phyloP scores from a whole-genome alignment of 2,113 vertebrate genomes.

The Fregata magnificens region DNA sequence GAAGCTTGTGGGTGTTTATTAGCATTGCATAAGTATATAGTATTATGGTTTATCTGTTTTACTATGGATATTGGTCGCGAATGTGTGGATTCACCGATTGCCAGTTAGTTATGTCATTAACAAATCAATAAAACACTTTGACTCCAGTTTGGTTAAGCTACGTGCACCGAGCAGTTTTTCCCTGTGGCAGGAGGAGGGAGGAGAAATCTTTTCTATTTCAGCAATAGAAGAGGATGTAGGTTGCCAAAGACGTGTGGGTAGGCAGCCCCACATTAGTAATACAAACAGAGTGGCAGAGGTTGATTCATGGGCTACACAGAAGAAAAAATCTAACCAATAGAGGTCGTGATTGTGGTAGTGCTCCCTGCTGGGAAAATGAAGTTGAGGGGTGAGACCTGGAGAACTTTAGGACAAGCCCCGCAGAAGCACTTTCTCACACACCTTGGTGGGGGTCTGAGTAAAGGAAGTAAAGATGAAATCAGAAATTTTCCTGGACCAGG shows the following conservation, averaged over 20 bases:
- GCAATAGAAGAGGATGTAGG: background rate
- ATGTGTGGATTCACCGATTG: background rate
- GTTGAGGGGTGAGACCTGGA: background rate
- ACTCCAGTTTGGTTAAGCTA: background rate
- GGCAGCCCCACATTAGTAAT: background rate
- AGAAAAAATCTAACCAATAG: background rate
- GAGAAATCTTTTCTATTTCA: background rate
- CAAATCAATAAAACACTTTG: background rate
- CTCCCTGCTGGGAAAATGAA: background rate
- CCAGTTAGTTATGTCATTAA: background rate
- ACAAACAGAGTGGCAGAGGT: background rate
- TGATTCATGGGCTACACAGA: background rate
- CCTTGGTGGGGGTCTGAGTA: background rate
- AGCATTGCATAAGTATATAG: background rate
- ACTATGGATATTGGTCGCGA: background rate
- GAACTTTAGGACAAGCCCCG: background rate
- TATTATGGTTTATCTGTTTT: background rate
- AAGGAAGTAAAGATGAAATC: background rate
- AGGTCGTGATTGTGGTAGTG: background rate
- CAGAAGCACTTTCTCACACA: background rate
- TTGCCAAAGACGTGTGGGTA: background rate
- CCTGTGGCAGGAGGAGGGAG: background rate
- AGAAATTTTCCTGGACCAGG: background rate
- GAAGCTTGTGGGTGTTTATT: background rate
- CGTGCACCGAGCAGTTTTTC: background rate